phyloP scores from a whole-genome alignment of 1,140 invertebrate species.

The Tetramorium parvispinum region DNA sequence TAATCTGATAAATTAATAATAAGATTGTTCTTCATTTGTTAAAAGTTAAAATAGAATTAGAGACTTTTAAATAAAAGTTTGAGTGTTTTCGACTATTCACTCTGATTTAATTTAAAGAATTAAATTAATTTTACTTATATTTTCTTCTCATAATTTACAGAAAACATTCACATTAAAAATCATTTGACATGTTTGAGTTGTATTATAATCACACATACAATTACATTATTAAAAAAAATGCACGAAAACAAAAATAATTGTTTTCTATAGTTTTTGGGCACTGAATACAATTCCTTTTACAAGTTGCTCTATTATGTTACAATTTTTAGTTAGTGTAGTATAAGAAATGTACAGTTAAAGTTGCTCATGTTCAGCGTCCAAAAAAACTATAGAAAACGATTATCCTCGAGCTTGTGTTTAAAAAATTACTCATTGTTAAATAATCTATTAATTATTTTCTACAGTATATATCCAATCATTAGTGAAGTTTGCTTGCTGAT shows the following conservation, averaged over 20 bases:
- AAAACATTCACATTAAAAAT: neutral
- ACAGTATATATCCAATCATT: neutral
- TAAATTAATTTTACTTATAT: neutral
- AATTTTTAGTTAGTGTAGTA: neutral
- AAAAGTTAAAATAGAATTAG: neutral
- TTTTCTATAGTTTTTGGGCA: neutral
- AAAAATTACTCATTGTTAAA: neutral
- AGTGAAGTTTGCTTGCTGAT: neutral
- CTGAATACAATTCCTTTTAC: neutral
- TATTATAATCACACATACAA: neutral
- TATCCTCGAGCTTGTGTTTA: neutral
- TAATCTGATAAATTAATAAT: neutral
- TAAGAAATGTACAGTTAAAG: neutral
- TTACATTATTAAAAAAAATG: neutral
- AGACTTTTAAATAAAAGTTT: neutral
- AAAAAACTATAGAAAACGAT: neutral
- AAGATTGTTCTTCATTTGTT: neutral
- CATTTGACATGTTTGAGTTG: neutral
- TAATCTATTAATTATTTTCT: neutral
- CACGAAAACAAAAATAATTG: neutral
- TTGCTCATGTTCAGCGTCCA: neutral
- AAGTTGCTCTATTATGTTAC: neutral
- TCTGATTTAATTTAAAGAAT: neutral
- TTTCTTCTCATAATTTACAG: neutral
- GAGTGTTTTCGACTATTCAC: neutral